Base-by-base conservation (phyloP, 1,140 invertebrate genomes). In the Anastrepha ludens region DNA sequence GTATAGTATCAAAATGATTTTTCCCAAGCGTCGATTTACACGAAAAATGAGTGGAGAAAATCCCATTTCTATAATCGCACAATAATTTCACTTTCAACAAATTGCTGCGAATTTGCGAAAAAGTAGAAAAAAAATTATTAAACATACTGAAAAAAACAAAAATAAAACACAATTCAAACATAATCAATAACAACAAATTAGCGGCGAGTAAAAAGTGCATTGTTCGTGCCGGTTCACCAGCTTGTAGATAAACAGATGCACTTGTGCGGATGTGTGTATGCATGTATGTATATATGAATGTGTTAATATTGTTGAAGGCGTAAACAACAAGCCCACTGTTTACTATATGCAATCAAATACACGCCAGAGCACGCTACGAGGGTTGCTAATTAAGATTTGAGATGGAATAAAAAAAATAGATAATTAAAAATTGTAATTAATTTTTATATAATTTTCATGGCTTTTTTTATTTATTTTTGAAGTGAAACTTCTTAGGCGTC, bases 11-110 rank as follows among this genome's bases (percentile, higher is more conserved):
- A 17, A 47, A 74, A 74, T 47, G 44, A 74, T 74, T 74, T 74
- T 74, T 74, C 67, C 67, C 67, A 74, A 74, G 41, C 67, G 6
- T 15, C 4, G 44, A 47, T 74, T 74, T 74, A 44, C 11, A 74
- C 39, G 60, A 74, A 74, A 74, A 74, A n/a, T 74, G 67, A 2
- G 41, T 74, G 67, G 41, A 74, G 67, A 47, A 74, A 74, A 74
- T 74, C 67, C 67, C 67, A 74, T n/a, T 5, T 17, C 13, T 41
- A 74, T 74, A 70, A 70, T 74, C 67, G 39, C 15, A 74, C 67
- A 74, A 74, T 74, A 74, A 74, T 74, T 74, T 74, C 67, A 74
- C 67, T 74, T 74, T 74, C 67, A 44, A 7, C 67, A n/a, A 5
- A 41, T 74, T 70, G 65, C 65, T 41, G 13, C 4, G 39, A 70